These are phyloP conservation scores for Solen grandis DNA, from an alignment of 1,140 invertebrate genomes.

Conservation along the genomic window DNA sequence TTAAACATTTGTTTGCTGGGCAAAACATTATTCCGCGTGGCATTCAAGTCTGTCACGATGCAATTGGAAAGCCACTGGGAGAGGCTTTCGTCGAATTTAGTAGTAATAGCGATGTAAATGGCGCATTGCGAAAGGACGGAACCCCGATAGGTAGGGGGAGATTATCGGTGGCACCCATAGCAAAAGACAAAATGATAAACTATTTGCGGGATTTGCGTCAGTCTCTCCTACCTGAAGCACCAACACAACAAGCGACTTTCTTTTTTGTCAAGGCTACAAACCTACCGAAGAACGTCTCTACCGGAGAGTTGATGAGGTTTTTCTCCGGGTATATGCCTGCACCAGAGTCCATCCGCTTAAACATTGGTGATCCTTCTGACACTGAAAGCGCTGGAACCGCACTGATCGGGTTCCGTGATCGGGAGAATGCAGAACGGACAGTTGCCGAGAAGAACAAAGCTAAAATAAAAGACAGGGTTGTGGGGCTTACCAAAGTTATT, in stretches of 20 bases:
- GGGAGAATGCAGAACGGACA: conserved; percentile 88
- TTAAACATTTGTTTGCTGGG: conserved; percentile 42
- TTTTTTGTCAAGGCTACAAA: conserved; percentile 83
- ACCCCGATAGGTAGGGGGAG: conserved; percentile 68
- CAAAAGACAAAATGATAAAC: conserved; percentile 82
- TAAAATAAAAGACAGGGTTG: conserved; percentile 54
- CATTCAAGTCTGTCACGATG: conserved; percentile 48
- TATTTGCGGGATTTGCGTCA: conserved; percentile 63
- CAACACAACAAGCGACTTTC: conserved; percentile 38
- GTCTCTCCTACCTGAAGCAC: conserved; percentile 41
- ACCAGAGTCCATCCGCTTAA: conserved; percentile 76
- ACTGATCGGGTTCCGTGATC: conserved; percentile 89
- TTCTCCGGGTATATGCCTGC: conserved; percentile 83
- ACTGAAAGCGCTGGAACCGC: conserved; percentile 92
- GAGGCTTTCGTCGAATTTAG: conserved; percentile 93
- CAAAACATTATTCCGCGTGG: conserved; percentile 26
- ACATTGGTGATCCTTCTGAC: conserved; percentile 63
- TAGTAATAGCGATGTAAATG: conserved; percentile 85
- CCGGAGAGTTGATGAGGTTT: conserved; percentile 93
- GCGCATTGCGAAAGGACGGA: conserved; percentile 81
- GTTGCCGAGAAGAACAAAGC: conserved; percentile 83
- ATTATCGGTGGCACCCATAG: conserved; percentile 86
- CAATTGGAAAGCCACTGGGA: conserved; percentile 79
- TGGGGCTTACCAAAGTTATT: conserved; percentile 51
- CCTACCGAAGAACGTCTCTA: conserved; percentile 91